phyloP scores from a whole-genome alignment of 2,113 vertebrate species.

The Columba livia region DNA sequence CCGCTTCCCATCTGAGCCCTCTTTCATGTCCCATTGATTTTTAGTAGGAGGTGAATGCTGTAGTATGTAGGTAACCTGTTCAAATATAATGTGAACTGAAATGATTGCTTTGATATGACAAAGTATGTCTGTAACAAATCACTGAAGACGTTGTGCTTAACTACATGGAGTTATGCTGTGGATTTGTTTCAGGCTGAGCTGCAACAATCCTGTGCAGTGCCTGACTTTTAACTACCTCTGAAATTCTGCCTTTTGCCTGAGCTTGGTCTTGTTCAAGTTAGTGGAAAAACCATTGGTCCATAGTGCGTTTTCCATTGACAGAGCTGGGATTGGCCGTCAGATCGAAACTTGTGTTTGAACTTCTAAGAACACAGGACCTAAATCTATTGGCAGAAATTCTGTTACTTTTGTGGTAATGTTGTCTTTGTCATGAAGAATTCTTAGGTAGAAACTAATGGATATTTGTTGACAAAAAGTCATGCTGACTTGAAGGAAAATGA shows the following conservation, averaged over 20 bases:
- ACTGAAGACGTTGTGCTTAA: neutral
- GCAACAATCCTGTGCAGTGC: neutral
- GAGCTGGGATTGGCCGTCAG: neutral
- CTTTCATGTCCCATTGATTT: neutral
- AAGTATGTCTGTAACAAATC: neutral
- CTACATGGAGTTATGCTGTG: neutral
- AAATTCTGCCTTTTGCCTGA: neutral
- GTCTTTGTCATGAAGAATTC: neutral
- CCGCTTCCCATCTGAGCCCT: neutral
- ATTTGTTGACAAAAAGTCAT: neutral
- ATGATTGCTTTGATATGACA: neutral
- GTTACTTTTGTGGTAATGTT: neutral
- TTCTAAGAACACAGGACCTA: neutral
- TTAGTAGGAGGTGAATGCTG: neutral
- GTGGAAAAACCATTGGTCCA: neutral
- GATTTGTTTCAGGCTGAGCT: neutral
- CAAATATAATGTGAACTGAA: neutral
- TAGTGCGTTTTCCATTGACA: neutral
- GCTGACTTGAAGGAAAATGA: neutral
- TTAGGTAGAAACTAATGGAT: neutral
- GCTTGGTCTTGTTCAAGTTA: neutral
- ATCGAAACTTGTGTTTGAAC: neutral
- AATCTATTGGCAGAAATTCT: neutral
- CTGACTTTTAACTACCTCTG: neutral
- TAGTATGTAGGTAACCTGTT: neutral